Evolutionary conservation across 2,113 vertebrate genomes (phyloP).

Genomic region (Apistogramma diplotaenia): DNA sequence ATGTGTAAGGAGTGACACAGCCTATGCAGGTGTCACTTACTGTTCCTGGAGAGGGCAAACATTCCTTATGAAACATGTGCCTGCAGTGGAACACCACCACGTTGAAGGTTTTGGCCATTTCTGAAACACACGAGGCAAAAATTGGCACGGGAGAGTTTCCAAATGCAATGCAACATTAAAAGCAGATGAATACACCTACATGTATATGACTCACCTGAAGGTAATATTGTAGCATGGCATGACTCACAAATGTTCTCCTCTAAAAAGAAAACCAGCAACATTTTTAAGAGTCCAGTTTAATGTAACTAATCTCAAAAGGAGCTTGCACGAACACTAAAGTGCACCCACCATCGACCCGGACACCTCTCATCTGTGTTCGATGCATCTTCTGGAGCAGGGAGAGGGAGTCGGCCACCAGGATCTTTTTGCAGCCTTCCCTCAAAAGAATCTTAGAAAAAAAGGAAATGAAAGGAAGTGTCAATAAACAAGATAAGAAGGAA

Average conservation of each 20-base stretch:
- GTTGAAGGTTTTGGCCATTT: conserved; percentile 87
- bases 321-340: neutral
- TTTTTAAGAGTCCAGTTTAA: neutral
- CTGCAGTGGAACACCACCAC: conserved; percentile 95
- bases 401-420: conserved; percentile 93
- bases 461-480: neutral
- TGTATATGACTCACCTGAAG: conserved; percentile 83
- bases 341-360: conserved; percentile 87
- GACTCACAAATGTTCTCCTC: conserved; percentile 96
- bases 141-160: neutral
- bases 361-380: conserved; percentile 91
- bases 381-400: conserved; percentile 97
- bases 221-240: conserved; percentile 88
- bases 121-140: conserved; percentile 69
- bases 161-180: neutral
- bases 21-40: conserved; percentile 73
- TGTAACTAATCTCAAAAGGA: neutral
- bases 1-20: neutral
- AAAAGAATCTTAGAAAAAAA: conserved; percentile 84
- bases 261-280: conserved; percentile 66
- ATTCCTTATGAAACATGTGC: conserved; percentile 98
- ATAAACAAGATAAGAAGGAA: neutral
- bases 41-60: conserved; percentile 84
- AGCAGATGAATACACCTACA: neutral
- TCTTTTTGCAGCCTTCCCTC: conserved; percentile 98